A percentile compares a stretch with the other conserved stretches of the same genome.
These are phyloP conservation scores for Ladona fulva DNA, from an alignment of 1,140 invertebrate species.

Conservation along the genomic window DNA sequence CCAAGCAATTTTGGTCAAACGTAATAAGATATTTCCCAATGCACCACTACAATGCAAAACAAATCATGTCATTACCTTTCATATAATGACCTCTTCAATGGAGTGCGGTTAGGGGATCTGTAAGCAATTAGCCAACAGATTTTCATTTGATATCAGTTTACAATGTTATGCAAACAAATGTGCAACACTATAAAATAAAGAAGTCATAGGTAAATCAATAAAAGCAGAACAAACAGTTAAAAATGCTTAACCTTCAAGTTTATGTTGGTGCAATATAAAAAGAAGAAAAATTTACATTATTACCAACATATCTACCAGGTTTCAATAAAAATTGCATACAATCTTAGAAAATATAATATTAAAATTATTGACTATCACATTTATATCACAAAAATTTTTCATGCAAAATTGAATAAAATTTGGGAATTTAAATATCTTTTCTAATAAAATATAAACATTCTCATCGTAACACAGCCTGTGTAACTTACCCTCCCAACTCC, in stretches of 20 bases:
- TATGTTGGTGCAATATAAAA: conserved; percentile 23
- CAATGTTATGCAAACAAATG: conserved; percentile 16
- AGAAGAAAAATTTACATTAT: conserved; percentile 24
- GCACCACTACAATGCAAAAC: not conserved
- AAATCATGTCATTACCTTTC: conserved; percentile 24
- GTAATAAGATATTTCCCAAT: not conserved
- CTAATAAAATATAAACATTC: conserved; percentile 26
- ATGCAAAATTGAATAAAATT: conserved; percentile 30
- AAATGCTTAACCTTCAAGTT: conserved; percentile 22
- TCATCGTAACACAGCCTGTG: conserved; percentile 26
- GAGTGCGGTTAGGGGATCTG: conserved; percentile 25
- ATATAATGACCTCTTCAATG: conserved; percentile 20
- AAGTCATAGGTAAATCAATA: conserved; percentile 14
- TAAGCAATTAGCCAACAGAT: conserved; percentile 23
- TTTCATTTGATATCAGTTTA: conserved; percentile 7
- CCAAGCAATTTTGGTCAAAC: not conserved
- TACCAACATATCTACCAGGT: conserved; percentile 13
- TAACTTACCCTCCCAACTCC: conserved; percentile 48
- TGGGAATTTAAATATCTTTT: conserved; percentile 15
- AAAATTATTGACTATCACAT: conserved; percentile 2
- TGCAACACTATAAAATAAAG: conserved; percentile 11
- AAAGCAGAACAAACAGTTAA: conserved; percentile 16
- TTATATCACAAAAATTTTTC: conserved; percentile 27
- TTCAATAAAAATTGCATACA: conserved; percentile 10
- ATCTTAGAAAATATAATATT: conserved; percentile 5